Evolutionary conservation across 2,113 vertebrate species (phyloP), one percentile per base, ranked within the genome.

Genomic region (Pungitius pungitius): DNA sequence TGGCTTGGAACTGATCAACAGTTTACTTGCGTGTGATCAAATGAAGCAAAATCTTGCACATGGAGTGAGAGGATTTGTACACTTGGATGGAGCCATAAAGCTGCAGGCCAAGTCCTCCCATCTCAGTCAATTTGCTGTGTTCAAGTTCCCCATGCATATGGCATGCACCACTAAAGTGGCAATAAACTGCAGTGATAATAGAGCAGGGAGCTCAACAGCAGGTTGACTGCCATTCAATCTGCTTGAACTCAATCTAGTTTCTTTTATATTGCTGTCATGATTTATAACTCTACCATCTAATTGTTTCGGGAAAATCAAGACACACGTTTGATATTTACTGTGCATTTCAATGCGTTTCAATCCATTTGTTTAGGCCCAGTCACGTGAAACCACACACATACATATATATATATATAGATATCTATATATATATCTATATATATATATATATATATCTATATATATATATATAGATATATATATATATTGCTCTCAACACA

Each of bases 281-380:
- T 78, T 81, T 43, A 6, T 40, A 60, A 35, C 30, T 65, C 18
- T 37, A 42, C 24, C 58, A 37, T 81, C 57, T 75, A 70, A 84
- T 70, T 78, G 39, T 64, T 59, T 75, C 42, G 9, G 26, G 26
- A 59, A 74, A 85, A 84, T 75, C 56, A 73, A 69, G 40, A 33
- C 71, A 77, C 40, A 43, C 74, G 68, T 82, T 27, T 40, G 45
- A 63, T 80, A 67, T 78, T 70, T 42, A 75, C 60, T 35, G 17
- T 52, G 35, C 42, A 56, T 75, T n/a, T n/a, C n/a, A n/a, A n/a
- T n/a, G n/a, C n/a, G 15, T 33, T 27, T 35, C 26, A 13, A 54
- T 49, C 22, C 18, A 8, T 64, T 59, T 42, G 2, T 30, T 61
- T 22, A 56, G 24, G n/a, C 58, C 42, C 35, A 30, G 61, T 35